Conservation (phyloP, 2,888 invertebrate species). For the Pseudolycoriella hygida region DNA sequence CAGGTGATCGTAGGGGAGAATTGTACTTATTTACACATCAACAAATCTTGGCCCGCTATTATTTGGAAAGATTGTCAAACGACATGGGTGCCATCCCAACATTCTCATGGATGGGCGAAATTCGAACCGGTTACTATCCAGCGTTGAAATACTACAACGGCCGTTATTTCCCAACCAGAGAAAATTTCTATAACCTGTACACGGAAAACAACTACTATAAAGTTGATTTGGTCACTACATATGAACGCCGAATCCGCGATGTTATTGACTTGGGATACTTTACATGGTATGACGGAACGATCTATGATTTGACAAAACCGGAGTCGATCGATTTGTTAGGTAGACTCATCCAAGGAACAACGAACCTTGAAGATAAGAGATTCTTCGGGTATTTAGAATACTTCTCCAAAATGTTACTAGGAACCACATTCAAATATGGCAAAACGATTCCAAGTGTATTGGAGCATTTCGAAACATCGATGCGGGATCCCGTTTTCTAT, state of each 20-base stretch:
- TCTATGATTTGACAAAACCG: slow-evolving; percentile 25
- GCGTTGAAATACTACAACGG: slow-evolving; percentile 46
- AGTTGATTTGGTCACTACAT: slow-evolving; percentile 29
- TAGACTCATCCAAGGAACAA: slow-evolving; percentile 36
- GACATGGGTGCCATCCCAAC: slow-evolving; percentile 45
- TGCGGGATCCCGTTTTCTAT: slow-evolving; percentile 59
- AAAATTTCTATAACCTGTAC: slow-evolving; percentile 34
- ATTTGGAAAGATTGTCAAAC: slow-evolving; percentile 43
- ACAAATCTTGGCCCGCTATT: slow-evolving; percentile 31
- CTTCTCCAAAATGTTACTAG: slow-evolving; percentile 35
- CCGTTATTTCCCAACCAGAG: slow-evolving; percentile 44
- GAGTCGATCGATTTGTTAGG: slow-evolving; percentile 32
- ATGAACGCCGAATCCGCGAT: slow-evolving; percentile 37
- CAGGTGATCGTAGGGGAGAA: slow-evolving; percentile 28
- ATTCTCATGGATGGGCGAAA: slow-evolving; percentile 33
- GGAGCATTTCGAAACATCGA: slow-evolving; percentile 43
- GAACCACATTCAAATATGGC: slow-evolving; percentile 21
- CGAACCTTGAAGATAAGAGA: slow-evolving; percentile 29
- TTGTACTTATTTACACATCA: slow-evolving; percentile 31
- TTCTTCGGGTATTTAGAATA: slow-evolving; percentile 35
- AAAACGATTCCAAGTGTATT: slow-evolving; percentile 28
- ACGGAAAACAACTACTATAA: slow-evolving; percentile 18
- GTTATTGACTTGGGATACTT: slow-evolving; percentile 40
- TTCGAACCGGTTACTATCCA: slow-evolving; percentile 43
- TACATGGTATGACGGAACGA: slow-evolving; percentile 23